Conservation (phyloP, 1,140 invertebrate species). For the Aricia agestis region DNA sequence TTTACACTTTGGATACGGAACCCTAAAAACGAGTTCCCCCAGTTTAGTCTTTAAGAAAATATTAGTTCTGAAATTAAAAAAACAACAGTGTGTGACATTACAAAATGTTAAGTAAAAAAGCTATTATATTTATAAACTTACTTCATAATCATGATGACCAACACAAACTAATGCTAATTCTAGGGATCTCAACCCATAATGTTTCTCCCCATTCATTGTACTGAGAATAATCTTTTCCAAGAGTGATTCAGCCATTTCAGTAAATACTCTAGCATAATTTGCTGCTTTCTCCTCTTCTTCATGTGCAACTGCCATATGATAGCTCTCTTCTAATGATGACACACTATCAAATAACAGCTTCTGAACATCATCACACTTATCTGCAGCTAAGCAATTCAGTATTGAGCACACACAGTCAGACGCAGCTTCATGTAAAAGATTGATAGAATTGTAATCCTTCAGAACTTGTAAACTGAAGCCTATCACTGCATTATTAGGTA, state of each 20-base stretch:
- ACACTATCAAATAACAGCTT: slow-evolving; percentile 89
- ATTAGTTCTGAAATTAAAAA: too few species aligned
- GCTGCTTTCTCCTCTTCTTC: slow-evolving; percentile 94
- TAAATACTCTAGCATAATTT: slow-evolving; percentile 96
- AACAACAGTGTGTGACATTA: too few species aligned
- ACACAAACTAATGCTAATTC: slow-evolving; percentile 94
- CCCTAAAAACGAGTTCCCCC: too few species aligned
- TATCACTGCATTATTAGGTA: slow-evolving; percentile 82
- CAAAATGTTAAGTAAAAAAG: too few species aligned
- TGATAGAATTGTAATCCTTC: slow-evolving; percentile 79
- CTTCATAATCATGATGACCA: slow-evolving; percentile 98
- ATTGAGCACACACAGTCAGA: slow-evolving; percentile 94
- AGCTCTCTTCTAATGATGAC: slow-evolving; percentile 88
- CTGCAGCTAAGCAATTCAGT: slow-evolving; percentile 86
- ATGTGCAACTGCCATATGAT: slow-evolving; percentile 92
- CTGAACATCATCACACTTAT: slow-evolving; percentile 83
- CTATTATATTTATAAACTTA: background rate
- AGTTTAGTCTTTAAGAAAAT: too few species aligned
- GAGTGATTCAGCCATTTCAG: slow-evolving; percentile 94
- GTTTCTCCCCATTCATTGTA: slow-evolving; percentile 76
- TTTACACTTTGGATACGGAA: too few species aligned
- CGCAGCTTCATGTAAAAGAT: slow-evolving; percentile 91
- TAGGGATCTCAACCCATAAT: slow-evolving; percentile 91
- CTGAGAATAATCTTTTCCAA: slow-evolving; percentile 87
- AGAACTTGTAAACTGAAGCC: slow-evolving; percentile 83